Conservation (phyloP, 2,888 invertebrate species). For the Campaea margaritaria region DNA sequence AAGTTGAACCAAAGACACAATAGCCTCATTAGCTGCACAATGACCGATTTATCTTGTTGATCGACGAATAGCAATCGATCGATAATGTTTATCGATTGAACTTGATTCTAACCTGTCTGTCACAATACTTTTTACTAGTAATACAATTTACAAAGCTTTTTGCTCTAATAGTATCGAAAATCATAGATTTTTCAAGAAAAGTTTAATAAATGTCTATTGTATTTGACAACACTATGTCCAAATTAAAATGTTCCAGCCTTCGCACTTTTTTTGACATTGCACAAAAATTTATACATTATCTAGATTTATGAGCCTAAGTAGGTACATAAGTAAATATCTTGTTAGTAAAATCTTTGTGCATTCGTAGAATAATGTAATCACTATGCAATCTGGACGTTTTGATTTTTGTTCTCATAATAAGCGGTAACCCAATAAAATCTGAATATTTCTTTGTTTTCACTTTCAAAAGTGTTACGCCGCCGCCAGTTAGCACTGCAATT, state of each 20-base stretch:
- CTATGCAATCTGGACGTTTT: not conserved
- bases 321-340: too few relatives aligned
- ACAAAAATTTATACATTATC: too few relatives aligned
- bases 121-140: not conserved
- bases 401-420: not conserved
- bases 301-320: too few relatives aligned
- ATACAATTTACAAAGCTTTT: too few relatives aligned
- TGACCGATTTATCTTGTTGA: slow-evolving; percentile 23
- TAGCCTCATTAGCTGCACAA: slow-evolving; percentile 22
- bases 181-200: too few relatives aligned
- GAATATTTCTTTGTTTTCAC: slow-evolving; percentile 12
- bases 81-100: slow-evolving; percentile 12
- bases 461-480: slow-evolving; percentile 22
- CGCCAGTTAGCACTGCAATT: slow-evolving; percentile 33
- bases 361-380: too few relatives aligned
- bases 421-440: not conserved
- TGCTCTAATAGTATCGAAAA: too few relatives aligned
- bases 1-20: slow-evolving; percentile 9
- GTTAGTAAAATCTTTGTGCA: too few relatives aligned
- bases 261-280: too few relatives aligned
- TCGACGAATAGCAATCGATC: slow-evolving; percentile 4
- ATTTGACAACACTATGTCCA: too few relatives aligned
- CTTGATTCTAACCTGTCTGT: slow-evolving; percentile 9
- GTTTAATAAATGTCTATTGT: too few relatives aligned
- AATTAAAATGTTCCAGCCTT: too few relatives aligned